A percentile compares a stretch with the other conserved stretches of the same genome.
Conservation (phyloP, 2,888 invertebrate species). For the Melinopterus prodromus region DNA sequence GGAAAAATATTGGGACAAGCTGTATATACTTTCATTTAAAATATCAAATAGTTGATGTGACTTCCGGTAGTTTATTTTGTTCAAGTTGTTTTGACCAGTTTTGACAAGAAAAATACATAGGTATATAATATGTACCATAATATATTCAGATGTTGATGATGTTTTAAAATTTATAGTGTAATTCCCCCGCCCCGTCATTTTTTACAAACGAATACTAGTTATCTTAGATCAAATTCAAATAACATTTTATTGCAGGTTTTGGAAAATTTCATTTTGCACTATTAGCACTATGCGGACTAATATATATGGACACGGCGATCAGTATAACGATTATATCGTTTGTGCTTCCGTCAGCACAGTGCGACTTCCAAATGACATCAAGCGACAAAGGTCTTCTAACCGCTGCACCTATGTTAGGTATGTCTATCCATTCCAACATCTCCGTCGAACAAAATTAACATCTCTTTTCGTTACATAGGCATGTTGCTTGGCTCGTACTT, state of each 20-base stretch:
- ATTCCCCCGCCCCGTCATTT: too few species aligned
- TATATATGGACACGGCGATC: constrained; percentile 84
- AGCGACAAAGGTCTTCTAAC: constrained; percentile 80
- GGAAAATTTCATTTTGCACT: constrained; percentile 84
- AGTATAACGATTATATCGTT: constrained; percentile 84
- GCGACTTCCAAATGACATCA: constrained; percentile 82
- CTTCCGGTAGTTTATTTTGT: too few species aligned
- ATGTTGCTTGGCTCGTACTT: constrained; percentile 86
- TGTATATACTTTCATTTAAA: too few species aligned
- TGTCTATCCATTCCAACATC: constrained; percentile 45
- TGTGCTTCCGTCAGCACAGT: constrained; percentile 83
- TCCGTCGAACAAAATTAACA: neutral
- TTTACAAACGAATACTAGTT: neutral
- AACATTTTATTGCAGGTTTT: constrained; percentile 67
- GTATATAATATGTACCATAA: too few species aligned
- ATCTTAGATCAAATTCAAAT: neutral
- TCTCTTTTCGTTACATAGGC: constrained; percentile 60
- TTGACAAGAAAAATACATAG: too few species aligned
- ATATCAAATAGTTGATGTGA: too few species aligned
- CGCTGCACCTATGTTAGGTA: constrained; percentile 80
- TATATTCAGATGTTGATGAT: too few species aligned
- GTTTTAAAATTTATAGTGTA: too few species aligned
- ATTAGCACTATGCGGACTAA: constrained; percentile 78
- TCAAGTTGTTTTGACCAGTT: too few species aligned
- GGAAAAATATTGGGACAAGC: too few species aligned